Base-by-base conservation (phyloP, 2,113 vertebrate genomes). In the Mungos mungo region DNA sequence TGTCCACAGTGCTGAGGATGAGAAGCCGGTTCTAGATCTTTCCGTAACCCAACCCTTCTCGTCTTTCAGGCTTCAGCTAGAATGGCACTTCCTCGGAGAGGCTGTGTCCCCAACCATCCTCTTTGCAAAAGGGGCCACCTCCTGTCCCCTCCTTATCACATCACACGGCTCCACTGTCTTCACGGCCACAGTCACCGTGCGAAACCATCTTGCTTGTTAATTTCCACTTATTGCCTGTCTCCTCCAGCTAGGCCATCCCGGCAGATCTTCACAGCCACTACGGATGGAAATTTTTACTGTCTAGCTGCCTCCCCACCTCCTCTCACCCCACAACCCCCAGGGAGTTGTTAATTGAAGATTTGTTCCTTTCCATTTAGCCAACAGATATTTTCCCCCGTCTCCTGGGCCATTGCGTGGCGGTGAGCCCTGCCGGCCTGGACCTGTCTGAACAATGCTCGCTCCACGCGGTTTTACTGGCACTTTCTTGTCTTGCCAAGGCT, bases 351-450 rank as follows among this genome's bases (percentile, higher is more conserved):
- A 93, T 57, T 63, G 71, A 89, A 96, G 93, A n/a, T 41, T 60
- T 71, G 81, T 95, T 94, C 84, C 92, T 91, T 90, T 94, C 93
- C 92, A 82, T 47, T 88, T 91, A 54, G 47, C 80, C 82, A 72
- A 81, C 88, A 85, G 88, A 77, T 83, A 31, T 29, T 33, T 18
- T 35, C 25, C 3, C 31, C 72, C 57, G 52, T 79, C 77, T 85
- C 88, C 89, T 60, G 50, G 72, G 88, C 77, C 90, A 90, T 29
- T 14, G 0, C 7, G 47, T 16, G 74, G 69, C 63, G 82, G 57
- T 66, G 31, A 77, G 82, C 5, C 0, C 79, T 16, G 31, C 86
- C 1, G 2, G 85, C 79, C 80, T 15, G 63, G 79, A 45, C 80
- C 80, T 47, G 92, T 66, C 79, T 57, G 57, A 82, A 68, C 79